phyloP scores from a whole-genome alignment of 2,888 invertebrate species.

The Tricholauxania praeusta region DNA sequence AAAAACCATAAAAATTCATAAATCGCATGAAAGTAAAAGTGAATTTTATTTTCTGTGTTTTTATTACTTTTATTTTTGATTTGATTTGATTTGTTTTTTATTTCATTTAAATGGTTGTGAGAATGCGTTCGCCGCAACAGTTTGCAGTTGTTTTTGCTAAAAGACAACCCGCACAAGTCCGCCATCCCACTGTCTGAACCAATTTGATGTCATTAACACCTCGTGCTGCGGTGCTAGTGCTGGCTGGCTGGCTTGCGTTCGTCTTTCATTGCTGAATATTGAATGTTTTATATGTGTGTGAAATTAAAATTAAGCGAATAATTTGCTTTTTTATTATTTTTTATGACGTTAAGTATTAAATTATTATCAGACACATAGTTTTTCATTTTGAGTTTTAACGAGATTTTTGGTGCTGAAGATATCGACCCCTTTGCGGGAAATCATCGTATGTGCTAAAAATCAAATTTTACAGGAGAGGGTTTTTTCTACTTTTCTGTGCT shows the following conservation, averaged over 20 bases:
- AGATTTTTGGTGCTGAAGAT: not conserved
- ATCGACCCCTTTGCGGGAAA: no score
- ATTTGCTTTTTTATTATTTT: constrained; percentile 16
- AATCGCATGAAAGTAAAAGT: constrained; percentile 5
- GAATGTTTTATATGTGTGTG: not conserved
- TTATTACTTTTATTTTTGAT: constrained; percentile 3
- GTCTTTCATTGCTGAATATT: no score
- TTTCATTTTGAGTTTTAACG: not conserved
- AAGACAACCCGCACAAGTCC: not conserved
- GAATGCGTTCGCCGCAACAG: not conserved
- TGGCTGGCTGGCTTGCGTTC: constrained; percentile 1
- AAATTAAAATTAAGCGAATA: constrained; percentile 34
- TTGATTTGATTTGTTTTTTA: constrained; percentile 11
- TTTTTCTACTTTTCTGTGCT: no score
- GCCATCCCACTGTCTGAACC: constrained; percentile 24
- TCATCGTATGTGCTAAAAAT: no score
- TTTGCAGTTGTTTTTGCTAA: not conserved
- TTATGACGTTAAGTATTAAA: no score
- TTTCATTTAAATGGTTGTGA: not conserved
- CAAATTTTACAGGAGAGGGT: no score
- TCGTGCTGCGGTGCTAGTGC: constrained; percentile 13
- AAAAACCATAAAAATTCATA: no score
- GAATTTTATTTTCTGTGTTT: constrained; percentile 1
- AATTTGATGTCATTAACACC: constrained; percentile 45
- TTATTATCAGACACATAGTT: not conserved